These are phyloP conservation scores for Axis porcinus DNA, from an alignment of 2,113 vertebrate genomes.

Conservation along the genomic window DNA sequence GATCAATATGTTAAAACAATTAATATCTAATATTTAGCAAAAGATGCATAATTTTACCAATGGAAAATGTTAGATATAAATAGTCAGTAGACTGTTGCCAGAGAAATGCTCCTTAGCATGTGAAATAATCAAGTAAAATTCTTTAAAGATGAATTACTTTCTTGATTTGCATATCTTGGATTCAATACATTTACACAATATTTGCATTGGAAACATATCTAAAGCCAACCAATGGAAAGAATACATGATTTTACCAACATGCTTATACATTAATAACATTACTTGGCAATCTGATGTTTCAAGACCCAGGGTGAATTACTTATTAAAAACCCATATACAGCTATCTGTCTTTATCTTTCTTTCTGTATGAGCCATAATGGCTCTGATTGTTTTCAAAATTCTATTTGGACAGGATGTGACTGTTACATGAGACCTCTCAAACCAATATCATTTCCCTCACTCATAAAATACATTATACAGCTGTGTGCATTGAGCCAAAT, in stretches of 20 bases:
- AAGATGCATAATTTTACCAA: constrained; percentile 76
- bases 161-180: constrained; percentile 82
- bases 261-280: constrained; percentile 93
- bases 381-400: constrained; percentile 97
- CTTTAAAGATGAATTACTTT: constrained; percentile 82
- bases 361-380: constrained; percentile 92
- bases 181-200: constrained; percentile 82
- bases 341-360: constrained; percentile 94
- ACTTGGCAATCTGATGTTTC: constrained; percentile 90
- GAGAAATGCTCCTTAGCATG: constrained; percentile 79
- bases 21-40: constrained; percentile 79
- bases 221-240: constrained; percentile 80
- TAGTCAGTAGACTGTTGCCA: constrained; percentile 80
- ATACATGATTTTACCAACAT: constrained; percentile 84
- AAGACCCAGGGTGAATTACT: constrained; percentile 91
- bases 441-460: constrained; percentile 93
- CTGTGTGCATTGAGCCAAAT: constrained; percentile 84
- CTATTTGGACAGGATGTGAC: constrained; percentile 97
- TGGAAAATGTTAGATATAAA: constrained; percentile 81
- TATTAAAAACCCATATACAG: constrained; percentile 93
- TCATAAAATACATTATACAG: constrained; percentile 92
- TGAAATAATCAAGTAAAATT: constrained; percentile 83
- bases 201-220: constrained; percentile 85
- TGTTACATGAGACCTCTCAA: constrained; percentile 94
- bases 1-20: constrained; percentile 78